A percentile compares a stretch with the other conserved stretches of the same genome.
Conservation (phyloP, 1,140 invertebrate genomes). For the Babylonia areolata region DNA sequence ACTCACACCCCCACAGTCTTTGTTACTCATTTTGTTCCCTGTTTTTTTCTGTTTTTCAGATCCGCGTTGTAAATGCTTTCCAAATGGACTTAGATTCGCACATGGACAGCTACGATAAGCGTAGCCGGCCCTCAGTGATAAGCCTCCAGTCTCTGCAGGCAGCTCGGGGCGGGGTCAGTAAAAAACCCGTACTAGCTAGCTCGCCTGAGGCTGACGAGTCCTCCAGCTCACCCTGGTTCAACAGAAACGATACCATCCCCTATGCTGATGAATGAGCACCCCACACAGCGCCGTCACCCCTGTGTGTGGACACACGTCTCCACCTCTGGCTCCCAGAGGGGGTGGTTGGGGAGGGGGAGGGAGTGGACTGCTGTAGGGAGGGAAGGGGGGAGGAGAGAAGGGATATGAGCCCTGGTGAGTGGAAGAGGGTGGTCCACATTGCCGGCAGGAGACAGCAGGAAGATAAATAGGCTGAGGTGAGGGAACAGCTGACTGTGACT, state of each 20-base stretch:
- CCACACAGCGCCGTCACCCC: neutral
- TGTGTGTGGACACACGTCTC: neutral
- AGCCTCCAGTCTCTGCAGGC: constrained; percentile 73
- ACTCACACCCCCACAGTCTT: neutral
- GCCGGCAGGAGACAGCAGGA: no score
- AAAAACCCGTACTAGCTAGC: constrained; percentile 69
- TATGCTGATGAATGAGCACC: constrained; percentile 69
- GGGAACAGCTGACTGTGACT: no score
- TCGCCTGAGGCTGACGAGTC: constrained; percentile 69
- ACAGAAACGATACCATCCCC: constrained; percentile 71
- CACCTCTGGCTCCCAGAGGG: neutral
- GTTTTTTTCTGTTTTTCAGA: constrained; percentile 86
- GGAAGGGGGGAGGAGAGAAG: neutral
- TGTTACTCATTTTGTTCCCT: constrained; percentile 40
- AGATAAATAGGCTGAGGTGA: no score
- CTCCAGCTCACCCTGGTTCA: constrained; percentile 60
- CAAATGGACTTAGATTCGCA: constrained; percentile 95
- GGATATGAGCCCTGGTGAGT: neutral
- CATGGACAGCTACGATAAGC: constrained; percentile 83
- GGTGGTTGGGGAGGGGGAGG: neutral
- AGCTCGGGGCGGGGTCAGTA: constrained; percentile 57
- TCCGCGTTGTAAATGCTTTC: constrained; percentile 99
- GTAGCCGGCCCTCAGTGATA: constrained; percentile 73
- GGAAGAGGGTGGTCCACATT: neutral
- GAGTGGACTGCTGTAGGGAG: neutral